phyloP scores from a whole-genome alignment of 2,113 vertebrate species.

The Saccopteryx bilineata region DNA sequence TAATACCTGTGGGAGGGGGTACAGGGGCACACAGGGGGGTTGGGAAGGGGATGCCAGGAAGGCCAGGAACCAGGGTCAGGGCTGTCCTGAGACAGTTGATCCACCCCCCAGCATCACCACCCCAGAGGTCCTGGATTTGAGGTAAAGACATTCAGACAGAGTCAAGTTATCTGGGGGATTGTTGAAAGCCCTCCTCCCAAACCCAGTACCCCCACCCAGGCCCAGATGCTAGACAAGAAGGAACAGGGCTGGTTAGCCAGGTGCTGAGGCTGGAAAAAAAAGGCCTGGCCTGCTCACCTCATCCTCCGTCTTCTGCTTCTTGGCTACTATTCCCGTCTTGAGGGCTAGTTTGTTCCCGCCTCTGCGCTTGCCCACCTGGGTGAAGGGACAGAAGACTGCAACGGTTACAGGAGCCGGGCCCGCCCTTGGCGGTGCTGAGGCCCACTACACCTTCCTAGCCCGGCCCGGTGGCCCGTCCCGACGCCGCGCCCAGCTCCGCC shows the following conservation, averaged over 20 bases:
- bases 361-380: constrained; percentile 98
- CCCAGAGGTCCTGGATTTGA: not conserved
- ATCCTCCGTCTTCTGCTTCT: constrained; percentile 96
- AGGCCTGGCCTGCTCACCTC: constrained; percentile 88
- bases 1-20: constrained; percentile 86
- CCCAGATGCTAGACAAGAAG: not conserved
- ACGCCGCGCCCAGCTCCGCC: constrained; percentile 84
- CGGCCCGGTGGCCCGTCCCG: constrained; percentile 84
- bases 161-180: not conserved
- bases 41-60: not conserved
- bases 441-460: constrained; percentile 91
- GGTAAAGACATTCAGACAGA: not conserved
- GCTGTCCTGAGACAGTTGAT: constrained; percentile 45
- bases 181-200: not conserved
- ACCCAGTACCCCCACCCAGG: not conserved
- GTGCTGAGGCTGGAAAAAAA: not conserved
- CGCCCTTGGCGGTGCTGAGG: constrained; percentile 89
- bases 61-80: constrained; percentile 1
- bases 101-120: not conserved
- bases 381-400: constrained; percentile 98
- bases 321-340: constrained; percentile 98
- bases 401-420: constrained; percentile 94
- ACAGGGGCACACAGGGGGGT: not conserved
- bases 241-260: not conserved
- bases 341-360: constrained; percentile 96